Evolutionary conservation across 1,140 invertebrate species (phyloP).

Genomic region (Akabosia matsudoensis): DNA sequence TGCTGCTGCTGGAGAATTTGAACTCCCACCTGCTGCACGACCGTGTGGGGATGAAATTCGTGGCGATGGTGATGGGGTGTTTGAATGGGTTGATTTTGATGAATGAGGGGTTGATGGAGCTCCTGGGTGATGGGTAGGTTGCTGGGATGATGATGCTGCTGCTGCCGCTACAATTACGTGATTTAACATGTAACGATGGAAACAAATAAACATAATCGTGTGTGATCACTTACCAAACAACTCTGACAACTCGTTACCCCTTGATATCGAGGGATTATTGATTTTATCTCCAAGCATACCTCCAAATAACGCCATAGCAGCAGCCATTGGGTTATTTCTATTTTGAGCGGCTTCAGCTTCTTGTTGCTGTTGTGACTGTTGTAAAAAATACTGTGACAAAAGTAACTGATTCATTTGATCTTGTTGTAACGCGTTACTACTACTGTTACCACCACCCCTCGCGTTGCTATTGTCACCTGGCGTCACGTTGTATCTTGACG

Average conservation of each 20-base stretch:
- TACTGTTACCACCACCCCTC: too few relatives aligned
- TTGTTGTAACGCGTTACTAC: not conserved
- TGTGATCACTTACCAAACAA: not conserved
- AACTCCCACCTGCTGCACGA: too few relatives aligned
- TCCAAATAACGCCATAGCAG: not conserved
- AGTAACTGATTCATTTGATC: slow-evolving; percentile 9
- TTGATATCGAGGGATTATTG: too few relatives aligned
- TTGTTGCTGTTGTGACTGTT: not conserved
- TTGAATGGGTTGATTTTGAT: not conserved
- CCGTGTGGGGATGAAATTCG: slow-evolving; percentile 16
- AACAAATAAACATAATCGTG: not conserved
- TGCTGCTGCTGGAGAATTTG: slow-evolving; percentile 12
- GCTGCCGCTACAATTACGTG: slow-evolving; percentile 3
- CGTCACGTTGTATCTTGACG: not conserved
- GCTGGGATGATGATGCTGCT: not conserved
- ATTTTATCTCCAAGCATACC: not conserved
- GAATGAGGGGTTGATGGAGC: not conserved
- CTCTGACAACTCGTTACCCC: not conserved
- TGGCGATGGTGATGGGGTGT: not conserved
- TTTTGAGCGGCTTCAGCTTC: not conserved
- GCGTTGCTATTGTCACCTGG: not conserved
- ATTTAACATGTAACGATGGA: not conserved
- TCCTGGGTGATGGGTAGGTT: not conserved
- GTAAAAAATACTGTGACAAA: not conserved
- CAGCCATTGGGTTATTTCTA: not conserved